Percentiles rank a stretch among this genome's conserved stretches.
phyloP scores from a whole-genome alignment of 2,797 vertebrate species.

The Setipinna tenuifilis region DNA sequence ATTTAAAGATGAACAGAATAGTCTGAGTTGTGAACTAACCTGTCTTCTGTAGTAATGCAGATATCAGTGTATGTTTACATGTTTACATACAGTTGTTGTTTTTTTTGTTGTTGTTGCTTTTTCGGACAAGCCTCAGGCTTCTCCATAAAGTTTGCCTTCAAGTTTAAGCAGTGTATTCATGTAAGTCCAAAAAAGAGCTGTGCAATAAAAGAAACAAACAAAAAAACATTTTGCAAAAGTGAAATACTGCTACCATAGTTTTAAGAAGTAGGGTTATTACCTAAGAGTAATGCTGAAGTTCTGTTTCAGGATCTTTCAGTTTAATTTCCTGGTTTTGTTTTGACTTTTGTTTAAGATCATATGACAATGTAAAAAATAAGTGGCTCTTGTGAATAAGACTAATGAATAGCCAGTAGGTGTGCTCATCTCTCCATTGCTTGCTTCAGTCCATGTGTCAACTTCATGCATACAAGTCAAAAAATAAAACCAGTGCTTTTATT shows the following conservation, averaged over 20 bases:
- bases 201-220: conserved; percentile 48
- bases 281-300: not conserved
- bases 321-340: not conserved
- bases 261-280: not conserved
- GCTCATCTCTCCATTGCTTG: conserved; percentile 21
- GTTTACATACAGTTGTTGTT: conserved; percentile 42
- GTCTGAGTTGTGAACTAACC: conserved; percentile 36
- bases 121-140: conserved; percentile 32
- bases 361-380: not conserved
- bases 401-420: conserved; percentile 21
- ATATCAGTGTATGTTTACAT: conserved; percentile 54
- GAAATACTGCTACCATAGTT: conserved; percentile 10
- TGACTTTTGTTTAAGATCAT: not conserved
- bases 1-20: conserved; percentile 14
- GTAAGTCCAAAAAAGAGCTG: conserved; percentile 34
- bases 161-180: conserved; percentile 33
- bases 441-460: conserved; percentile 22
- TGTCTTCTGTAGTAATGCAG: conserved; percentile 45
- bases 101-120: conserved; percentile 31
- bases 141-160: conserved; percentile 20
- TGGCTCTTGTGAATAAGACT: conserved; percentile 21
- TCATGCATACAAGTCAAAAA: not conserved
- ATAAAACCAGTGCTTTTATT: not conserved
- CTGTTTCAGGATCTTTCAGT: not conserved
- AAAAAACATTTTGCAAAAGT: not conserved